These are phyloP conservation scores for Hycleus phaleratus DNA, from an alignment of 1,140 invertebrate genomes.

Conservation along the genomic window DNA sequence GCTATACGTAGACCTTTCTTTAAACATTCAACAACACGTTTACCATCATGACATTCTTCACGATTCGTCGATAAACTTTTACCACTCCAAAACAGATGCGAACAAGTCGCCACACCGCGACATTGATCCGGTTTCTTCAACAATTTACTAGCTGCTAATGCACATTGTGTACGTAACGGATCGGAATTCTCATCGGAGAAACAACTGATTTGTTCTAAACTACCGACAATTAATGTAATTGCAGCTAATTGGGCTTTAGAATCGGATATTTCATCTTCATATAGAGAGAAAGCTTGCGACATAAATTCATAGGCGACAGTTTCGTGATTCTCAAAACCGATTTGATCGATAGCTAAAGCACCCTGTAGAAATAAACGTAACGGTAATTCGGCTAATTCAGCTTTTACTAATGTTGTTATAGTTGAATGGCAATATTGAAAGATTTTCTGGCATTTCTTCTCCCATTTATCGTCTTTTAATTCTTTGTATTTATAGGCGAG, in stretches of 20 bases:
- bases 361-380: slow-evolving; percentile 91
- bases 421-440: slow-evolving; percentile 97
- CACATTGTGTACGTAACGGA: slow-evolving; percentile 89
- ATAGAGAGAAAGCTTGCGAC: slow-evolving; percentile 93
- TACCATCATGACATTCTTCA: slow-evolving; percentile 80
- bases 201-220: slow-evolving; percentile 89
- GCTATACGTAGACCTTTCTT: slow-evolving; percentile 93
- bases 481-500: slow-evolving; percentile 79
- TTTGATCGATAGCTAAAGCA: slow-evolving; percentile 85
- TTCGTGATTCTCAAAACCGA: slow-evolving; percentile 90
- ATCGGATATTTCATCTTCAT: slow-evolving; percentile 98
- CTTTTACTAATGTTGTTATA: slow-evolving; percentile 87
- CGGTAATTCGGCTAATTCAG: slow-evolving; percentile 86
- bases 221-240: slow-evolving; percentile 91
- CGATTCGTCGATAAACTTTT: slow-evolving; percentile 61
- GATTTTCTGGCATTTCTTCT: slow-evolving; percentile 96
- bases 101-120: slow-evolving; percentile 80
- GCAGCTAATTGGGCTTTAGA: slow-evolving; percentile 94
- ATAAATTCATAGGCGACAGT: slow-evolving; percentile 97
- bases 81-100: slow-evolving; percentile 95
- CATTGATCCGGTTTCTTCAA: slow-evolving; percentile 98
- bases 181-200: slow-evolving; percentile 97
- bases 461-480: slow-evolving; percentile 84
- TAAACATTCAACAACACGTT: slow-evolving; percentile 87
- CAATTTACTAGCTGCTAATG: slow-evolving; percentile 87